phyloP scores from a whole-genome alignment of 2,888 invertebrate genomes.

The Phalangium opilio region DNA sequence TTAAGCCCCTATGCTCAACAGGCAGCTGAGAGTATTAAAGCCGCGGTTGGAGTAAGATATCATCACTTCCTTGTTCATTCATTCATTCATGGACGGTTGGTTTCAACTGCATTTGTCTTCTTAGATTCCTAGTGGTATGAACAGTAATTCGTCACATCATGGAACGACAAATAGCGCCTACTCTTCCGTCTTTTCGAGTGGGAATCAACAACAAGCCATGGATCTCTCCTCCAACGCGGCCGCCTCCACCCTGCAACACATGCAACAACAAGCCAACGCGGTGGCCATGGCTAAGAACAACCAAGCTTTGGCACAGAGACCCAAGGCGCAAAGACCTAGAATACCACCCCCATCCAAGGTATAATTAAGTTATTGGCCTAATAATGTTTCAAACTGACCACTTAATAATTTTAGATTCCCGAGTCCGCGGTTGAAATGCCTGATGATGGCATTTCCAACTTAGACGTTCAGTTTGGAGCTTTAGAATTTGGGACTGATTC shows the following conservation, averaged over 20 bases:
- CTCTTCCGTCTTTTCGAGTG: too few species aligned
- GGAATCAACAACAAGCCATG: too few species aligned
- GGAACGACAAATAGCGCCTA: too few species aligned
- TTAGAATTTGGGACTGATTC: constrained; percentile 41
- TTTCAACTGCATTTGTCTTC: too few species aligned
- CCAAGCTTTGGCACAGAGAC: constrained; percentile 31
- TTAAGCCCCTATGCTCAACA: constrained; percentile 29
- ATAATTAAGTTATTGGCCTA: constrained; percentile 10
- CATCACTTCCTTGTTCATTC: background rate
- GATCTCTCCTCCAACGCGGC: too few species aligned
- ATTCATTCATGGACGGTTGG: too few species aligned
- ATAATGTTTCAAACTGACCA: too few species aligned
- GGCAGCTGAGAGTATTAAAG: constrained; percentile 40
- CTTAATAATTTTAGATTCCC: constrained; percentile 71
- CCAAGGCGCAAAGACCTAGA: constrained; percentile 51
- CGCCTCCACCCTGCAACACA: too few species aligned
- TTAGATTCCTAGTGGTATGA: too few species aligned
- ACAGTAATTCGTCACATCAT: too few species aligned
- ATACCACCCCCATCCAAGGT: constrained; percentile 74
- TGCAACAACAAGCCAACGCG: too few species aligned
- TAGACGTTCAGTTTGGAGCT: constrained; percentile 89
- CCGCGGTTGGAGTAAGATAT: constrained; percentile 33
- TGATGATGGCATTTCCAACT: constrained; percentile 53
- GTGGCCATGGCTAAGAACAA: too few species aligned
- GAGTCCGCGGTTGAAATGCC: constrained; percentile 93